Evolutionary conservation across 2,888 invertebrate species (phyloP).

Genomic region (Phyllotreta striolata): DNA sequence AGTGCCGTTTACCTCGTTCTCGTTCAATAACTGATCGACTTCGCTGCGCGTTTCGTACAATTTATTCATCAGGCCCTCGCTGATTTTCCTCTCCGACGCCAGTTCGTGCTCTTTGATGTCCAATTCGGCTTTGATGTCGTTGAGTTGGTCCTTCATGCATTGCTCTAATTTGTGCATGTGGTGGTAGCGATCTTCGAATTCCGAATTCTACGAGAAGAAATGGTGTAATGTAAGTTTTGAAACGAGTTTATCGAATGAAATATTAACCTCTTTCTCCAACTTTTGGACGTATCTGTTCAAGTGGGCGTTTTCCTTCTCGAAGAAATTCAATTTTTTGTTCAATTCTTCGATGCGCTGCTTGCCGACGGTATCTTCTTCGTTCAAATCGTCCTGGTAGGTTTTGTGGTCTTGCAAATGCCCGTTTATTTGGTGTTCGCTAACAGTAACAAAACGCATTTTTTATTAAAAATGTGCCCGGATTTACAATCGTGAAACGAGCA

Average conservation of each 20-base stretch:
- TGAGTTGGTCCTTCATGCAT: slow-evolving; percentile 42
- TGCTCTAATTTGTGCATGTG: slow-evolving; percentile 40
- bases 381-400: slow-evolving; percentile 46
- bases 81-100: slow-evolving; percentile 40
- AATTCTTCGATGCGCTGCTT: slow-evolving; percentile 46
- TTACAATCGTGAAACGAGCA: too few relatives aligned
- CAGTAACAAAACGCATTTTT: slow-evolving; percentile 16
- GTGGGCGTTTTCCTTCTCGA: slow-evolving; percentile 47
- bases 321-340: slow-evolving; percentile 42
- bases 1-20: slow-evolving; percentile 45
- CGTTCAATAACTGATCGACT: slow-evolving; percentile 45
- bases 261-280: slow-evolving; percentile 45
- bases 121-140: slow-evolving; percentile 43
- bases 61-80: slow-evolving; percentile 43
- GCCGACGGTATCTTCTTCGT: slow-evolving; percentile 43
- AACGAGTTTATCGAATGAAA: neutral
- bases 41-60: slow-evolving; percentile 44
- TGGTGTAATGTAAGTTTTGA: neutral
- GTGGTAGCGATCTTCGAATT: slow-evolving; percentile 44
- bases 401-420: slow-evolving; percentile 46
- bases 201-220: slow-evolving; percentile 43
- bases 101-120: slow-evolving; percentile 48
- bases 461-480: neutral
- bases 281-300: slow-evolving; percentile 36
- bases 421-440: slow-evolving; percentile 48